Evolutionary conservation across 2,888 invertebrate species (phyloP).

Genomic region (Apomyelois bistriatella): DNA sequence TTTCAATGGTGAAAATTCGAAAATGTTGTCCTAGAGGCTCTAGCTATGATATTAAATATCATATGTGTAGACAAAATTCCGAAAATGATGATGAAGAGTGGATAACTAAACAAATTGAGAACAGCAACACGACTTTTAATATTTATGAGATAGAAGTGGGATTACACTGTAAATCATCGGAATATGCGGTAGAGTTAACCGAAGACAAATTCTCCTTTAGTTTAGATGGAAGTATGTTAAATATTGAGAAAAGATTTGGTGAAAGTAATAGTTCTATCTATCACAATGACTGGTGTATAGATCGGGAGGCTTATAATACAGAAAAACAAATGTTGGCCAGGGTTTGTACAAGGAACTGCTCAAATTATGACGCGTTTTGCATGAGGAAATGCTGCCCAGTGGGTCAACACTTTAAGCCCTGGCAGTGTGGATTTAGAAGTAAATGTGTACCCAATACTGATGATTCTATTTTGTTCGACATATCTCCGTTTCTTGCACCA

Average conservation of each 20-base stretch:
- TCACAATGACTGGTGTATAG: conserved; percentile 67
- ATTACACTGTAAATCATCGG: conserved; percentile 51
- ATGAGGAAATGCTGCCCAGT: conserved; percentile 78
- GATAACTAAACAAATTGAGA: conserved; percentile 39
- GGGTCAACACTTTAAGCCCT: conserved; percentile 65
- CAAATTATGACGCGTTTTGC: conserved; percentile 55
- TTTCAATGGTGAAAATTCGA: conserved; percentile 45
- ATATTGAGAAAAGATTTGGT: conserved; percentile 32
- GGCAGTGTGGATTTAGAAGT: conserved; percentile 48
- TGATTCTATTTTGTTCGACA: conserved; percentile 45
- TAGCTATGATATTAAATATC: conserved; percentile 51
- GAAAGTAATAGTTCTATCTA: conserved; percentile 28
- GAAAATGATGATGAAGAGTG: conserved; percentile 37
- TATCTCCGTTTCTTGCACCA: conserved; percentile 47
- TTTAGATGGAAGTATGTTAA: conserved; percentile 47
- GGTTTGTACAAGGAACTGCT: conserved; percentile 54
- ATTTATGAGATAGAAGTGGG: conserved; percentile 55
- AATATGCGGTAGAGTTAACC: conserved; percentile 54
- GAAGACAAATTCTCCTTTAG: conserved; percentile 43
- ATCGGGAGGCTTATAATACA: conserved; percentile 35
- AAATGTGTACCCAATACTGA: conserved; percentile 49
- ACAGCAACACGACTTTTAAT: conserved; percentile 30
- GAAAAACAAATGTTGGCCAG: conserved; percentile 45
- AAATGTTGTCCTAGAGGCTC: conserved; percentile 66
- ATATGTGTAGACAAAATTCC: conserved; percentile 44